Conservation (phyloP, 2,888 invertebrate species). For the Drosophila limbata region DNA sequence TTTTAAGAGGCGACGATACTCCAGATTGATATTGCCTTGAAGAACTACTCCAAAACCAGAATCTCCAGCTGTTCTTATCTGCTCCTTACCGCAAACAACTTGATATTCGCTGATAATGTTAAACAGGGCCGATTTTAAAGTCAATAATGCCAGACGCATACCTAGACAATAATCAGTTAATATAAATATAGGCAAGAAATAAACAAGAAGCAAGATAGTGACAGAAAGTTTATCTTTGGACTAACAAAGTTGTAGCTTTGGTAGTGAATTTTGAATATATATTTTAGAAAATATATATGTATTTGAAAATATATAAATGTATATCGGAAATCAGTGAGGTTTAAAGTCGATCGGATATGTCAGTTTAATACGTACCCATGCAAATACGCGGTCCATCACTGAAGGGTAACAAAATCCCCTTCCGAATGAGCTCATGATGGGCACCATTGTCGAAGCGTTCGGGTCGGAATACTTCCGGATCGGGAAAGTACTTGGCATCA, state of each 20-base stretch:
- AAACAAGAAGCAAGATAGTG: neutral
- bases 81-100: slow-evolving; percentile 42
- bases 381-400: slow-evolving; percentile 83
- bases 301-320: too few species aligned
- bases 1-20: slow-evolving; percentile 58
- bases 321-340: too few species aligned
- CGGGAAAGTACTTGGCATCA: slow-evolving; percentile 72
- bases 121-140: slow-evolving; percentile 69
- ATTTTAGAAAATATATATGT: too few species aligned
- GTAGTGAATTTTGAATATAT: neutral
- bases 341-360: too few species aligned
- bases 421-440: slow-evolving; percentile 63
- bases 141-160: slow-evolving; percentile 67
- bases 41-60: slow-evolving; percentile 67
- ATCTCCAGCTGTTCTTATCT: slow-evolving; percentile 37
- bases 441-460: slow-evolving; percentile 79
- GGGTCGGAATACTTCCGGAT: slow-evolving; percentile 75
- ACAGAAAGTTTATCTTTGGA: neutral
- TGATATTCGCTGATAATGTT: slow-evolving; percentile 68
- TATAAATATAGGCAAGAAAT: neutral
- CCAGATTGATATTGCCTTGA: slow-evolving; percentile 67
- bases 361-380: slow-evolving; percentile 62
- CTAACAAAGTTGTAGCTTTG: too few species aligned
- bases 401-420: slow-evolving; percentile 80
- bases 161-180: slow-evolving; percentile 47